Percentiles rank a stretch among this genome's conserved stretches.
Evolutionary conservation across 2,888 invertebrate species (phyloP).

Genomic region (Erynnis tages): DNA sequence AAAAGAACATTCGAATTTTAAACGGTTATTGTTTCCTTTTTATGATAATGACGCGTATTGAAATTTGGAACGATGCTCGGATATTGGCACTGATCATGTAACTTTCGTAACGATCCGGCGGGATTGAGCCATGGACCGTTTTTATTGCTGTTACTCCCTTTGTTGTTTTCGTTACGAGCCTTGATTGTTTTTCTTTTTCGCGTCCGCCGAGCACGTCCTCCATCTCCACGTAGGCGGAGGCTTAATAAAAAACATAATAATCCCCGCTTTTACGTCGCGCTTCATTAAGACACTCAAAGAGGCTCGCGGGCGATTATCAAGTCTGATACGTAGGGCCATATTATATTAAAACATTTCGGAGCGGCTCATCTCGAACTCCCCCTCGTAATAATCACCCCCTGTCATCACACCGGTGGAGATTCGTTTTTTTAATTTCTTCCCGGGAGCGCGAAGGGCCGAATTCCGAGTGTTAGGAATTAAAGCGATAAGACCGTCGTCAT

Average conservation of each 20-base stretch:
- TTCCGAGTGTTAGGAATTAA: slow-evolving; percentile 55
- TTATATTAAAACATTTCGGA: slow-evolving; percentile 63
- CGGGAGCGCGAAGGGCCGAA: slow-evolving; percentile 41
- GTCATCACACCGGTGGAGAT: slow-evolving; percentile 54
- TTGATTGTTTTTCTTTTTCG: slow-evolving; percentile 62
- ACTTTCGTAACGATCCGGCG: slow-evolving; percentile 56
- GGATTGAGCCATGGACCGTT: slow-evolving; percentile 61
- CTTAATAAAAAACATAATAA: slow-evolving; percentile 66
- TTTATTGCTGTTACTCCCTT: slow-evolving; percentile 66
- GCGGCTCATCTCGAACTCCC: slow-evolving; percentile 48
- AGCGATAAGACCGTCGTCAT: slow-evolving; percentile 51
- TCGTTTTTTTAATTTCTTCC: slow-evolving; percentile 55
- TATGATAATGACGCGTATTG: slow-evolving; percentile 77
- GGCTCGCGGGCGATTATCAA: slow-evolving; percentile 68
- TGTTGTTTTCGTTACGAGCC: slow-evolving; percentile 54
- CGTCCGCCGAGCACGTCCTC: slow-evolving; percentile 35
- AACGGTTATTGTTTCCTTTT: slow-evolving; percentile 80
- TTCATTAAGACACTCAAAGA: slow-evolving; percentile 70
- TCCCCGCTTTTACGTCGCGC: slow-evolving; percentile 57
- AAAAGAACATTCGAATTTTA: slow-evolving; percentile 73
- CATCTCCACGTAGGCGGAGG: slow-evolving; percentile 39
- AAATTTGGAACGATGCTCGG: slow-evolving; percentile 67
- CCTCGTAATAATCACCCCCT: slow-evolving; percentile 65
- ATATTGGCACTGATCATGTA: slow-evolving; percentile 60
- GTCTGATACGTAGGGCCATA: slow-evolving; percentile 65